A percentile compares a stretch with the other conserved stretches of the same genome.
These are phyloP conservation scores for Chionodraco myersi DNA, from an alignment of 2,113 vertebrate species.

Conservation along the genomic window DNA sequence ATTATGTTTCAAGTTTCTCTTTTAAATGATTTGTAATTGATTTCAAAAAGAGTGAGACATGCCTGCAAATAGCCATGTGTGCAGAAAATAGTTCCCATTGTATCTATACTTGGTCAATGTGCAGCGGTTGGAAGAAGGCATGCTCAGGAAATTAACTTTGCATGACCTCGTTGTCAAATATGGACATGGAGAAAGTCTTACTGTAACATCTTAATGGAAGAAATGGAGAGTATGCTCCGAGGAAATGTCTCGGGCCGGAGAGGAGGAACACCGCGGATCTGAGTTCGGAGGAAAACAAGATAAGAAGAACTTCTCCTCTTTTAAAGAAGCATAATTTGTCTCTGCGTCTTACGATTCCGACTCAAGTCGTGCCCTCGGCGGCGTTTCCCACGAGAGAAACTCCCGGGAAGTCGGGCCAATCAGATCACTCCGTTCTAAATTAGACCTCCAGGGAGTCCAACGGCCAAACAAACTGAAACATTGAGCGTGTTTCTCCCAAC, in stretches of 20 bases:
- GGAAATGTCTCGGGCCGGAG: conserved; percentile 23
- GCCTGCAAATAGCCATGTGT: neutral
- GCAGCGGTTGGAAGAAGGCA: neutral
- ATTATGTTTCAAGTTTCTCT: no score
- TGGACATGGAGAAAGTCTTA: neutral
- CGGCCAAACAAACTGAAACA: conserved; percentile 75
- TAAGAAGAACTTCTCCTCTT: conserved; percentile 42
- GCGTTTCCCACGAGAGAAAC: conserved; percentile 62
- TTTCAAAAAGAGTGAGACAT: neutral
- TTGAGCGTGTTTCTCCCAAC: conserved; percentile 61
- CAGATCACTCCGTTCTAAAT: conserved; percentile 76
- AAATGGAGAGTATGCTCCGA: conserved; percentile 11
- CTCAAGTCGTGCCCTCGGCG: conserved; percentile 70
- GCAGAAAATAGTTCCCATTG: no score
- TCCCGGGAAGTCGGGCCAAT: conserved; percentile 70
- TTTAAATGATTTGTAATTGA: no score
- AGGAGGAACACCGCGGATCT: conserved; percentile 30
- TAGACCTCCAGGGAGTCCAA: conserved; percentile 75
- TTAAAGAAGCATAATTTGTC: conserved; percentile 61
- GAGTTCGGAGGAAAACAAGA: conserved; percentile 49
- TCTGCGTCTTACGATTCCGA: conserved; percentile 63
- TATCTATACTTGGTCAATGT: no score
- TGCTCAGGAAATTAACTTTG: neutral
- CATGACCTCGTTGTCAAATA: no score
- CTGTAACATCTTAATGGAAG: conserved; percentile 13